Evolutionary conservation across 2,797 vertebrate genomes (phyloP).

Genomic region (Ctenochaetus hawaiiensis): DNA sequence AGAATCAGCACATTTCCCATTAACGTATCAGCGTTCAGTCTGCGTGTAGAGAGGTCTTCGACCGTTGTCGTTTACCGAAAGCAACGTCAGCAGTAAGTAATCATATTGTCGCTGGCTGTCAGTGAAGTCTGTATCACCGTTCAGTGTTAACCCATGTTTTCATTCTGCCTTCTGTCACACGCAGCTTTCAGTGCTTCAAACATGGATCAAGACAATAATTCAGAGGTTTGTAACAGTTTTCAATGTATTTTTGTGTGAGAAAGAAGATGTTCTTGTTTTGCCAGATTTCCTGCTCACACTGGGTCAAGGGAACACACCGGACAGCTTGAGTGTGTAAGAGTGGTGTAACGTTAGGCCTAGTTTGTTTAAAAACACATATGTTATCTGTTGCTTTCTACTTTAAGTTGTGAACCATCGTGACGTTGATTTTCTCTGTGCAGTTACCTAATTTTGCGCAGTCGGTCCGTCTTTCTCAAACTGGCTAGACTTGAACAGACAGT

Average conservation of each 20-base stretch:
- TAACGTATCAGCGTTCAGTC: too few species aligned
- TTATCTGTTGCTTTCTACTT: background rate
- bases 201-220: slow-evolving; percentile 86
- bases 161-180: slow-evolving; percentile 36
- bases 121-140: slow-evolving; percentile 43
- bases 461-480: background rate
- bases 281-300: slow-evolving; percentile 12
- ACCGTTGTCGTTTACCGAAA: slow-evolving; percentile 16
- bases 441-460: slow-evolving; percentile 10
- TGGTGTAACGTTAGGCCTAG: background rate
- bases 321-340: background rate
- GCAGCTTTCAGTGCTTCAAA: slow-evolving; percentile 52
- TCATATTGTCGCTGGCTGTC: slow-evolving; percentile 15
- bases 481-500: background rate
- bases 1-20: background rate
- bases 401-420: background rate
- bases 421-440: background rate
- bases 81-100: slow-evolving; percentile 67
- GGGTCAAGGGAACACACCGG: background rate
- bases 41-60: too few species aligned
- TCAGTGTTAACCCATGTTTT: background rate
- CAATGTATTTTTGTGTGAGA: background rate
- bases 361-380: background rate
- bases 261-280: background rate
- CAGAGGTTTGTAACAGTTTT: slow-evolving; percentile 77